Evolutionary conservation across 2,888 invertebrate species (phyloP).

Genomic region (Elysia crispata): DNA sequence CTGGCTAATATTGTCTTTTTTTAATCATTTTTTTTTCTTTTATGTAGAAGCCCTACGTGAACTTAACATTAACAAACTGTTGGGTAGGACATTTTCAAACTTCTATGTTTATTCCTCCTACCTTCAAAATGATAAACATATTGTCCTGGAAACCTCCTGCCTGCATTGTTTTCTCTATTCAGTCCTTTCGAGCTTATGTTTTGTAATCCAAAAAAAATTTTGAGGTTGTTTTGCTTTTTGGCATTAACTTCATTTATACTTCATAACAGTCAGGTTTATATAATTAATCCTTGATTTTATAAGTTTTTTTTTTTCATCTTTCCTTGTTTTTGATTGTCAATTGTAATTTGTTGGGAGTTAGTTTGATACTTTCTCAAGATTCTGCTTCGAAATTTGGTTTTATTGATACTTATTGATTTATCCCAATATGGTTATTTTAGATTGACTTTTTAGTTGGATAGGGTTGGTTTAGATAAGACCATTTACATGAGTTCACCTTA

Average conservation of each 20-base stretch:
- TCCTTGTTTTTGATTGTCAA: too few species aligned
- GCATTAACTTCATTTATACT: neutral
- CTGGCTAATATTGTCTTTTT: neutral
- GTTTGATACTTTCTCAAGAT: too few species aligned
- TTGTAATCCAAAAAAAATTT: neutral
- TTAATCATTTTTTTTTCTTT: neutral
- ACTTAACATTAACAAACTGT: slow-evolving; percentile 43
- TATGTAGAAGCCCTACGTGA: slow-evolving; percentile 16
- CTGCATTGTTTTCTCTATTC: neutral
- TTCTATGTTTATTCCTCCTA: neutral
- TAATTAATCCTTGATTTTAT: too few species aligned
- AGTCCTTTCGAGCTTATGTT: slow-evolving; percentile 3
- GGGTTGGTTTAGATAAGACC: too few species aligned
- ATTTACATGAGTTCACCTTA: too few species aligned
- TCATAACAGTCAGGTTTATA: neutral
- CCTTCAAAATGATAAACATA: neutral
- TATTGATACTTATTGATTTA: too few species aligned
- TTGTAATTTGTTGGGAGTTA: too few species aligned
- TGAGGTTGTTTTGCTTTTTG: neutral
- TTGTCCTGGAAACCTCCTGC: neutral
- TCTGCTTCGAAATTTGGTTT: too few species aligned
- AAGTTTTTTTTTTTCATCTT: too few species aligned
- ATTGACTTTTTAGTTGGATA: too few species aligned
- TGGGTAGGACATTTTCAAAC: slow-evolving; percentile 45
- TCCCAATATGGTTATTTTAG: too few species aligned